Conservation (phyloP, 2,797 vertebrate species). For the Holocentrus rufus region DNA sequence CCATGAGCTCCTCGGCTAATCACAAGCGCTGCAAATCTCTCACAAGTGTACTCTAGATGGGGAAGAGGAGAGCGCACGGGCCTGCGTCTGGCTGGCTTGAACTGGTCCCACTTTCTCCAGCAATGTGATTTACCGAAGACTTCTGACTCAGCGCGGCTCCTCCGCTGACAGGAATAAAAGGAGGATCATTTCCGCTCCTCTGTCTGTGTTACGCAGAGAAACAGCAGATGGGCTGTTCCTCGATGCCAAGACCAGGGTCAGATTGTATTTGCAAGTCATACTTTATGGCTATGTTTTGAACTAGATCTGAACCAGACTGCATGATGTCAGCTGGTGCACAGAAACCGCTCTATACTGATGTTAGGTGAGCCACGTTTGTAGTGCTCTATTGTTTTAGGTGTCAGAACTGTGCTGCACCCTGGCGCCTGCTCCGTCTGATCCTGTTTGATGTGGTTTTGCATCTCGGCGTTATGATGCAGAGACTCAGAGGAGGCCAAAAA, state of each 20-base stretch:
- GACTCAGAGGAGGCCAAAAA: conserved; percentile 26
- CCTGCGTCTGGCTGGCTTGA: conserved; percentile 30
- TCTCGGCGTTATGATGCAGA: conserved; percentile 42
- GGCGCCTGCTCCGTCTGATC: conserved; percentile 37
- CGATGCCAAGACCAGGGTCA: not conserved
- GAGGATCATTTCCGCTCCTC: conserved; percentile 39
- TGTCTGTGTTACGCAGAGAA: conserved; percentile 32
- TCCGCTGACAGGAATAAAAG: conserved; percentile 47
- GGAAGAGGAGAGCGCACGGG: conserved; percentile 26
- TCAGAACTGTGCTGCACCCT: conserved; percentile 35
- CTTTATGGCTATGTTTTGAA: too few species aligned
- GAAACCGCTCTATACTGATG: not conserved
- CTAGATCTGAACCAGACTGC: too few species aligned
- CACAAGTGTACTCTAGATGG: conserved; percentile 23
- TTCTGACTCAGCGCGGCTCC: conserved; percentile 67
- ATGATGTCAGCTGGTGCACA: not conserved
- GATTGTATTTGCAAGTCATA: conserved; percentile 3
- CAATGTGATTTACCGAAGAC: conserved; percentile 45
- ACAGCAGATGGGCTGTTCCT: conserved; percentile 14
- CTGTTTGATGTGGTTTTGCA: conserved; percentile 38
- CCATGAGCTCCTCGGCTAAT: conserved; percentile 38
- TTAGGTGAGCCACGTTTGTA: conserved; percentile 11
- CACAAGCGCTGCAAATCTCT: conserved; percentile 40
- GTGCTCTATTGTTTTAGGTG: conserved; percentile 8
- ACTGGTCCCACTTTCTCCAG: conserved; percentile 21